A percentile compares a stretch with the other conserved stretches of the same genome.
These are phyloP conservation scores for Mormyrops attenuatus DNA, from an alignment of 2,797 vertebrate genomes.

Conservation along the genomic window DNA sequence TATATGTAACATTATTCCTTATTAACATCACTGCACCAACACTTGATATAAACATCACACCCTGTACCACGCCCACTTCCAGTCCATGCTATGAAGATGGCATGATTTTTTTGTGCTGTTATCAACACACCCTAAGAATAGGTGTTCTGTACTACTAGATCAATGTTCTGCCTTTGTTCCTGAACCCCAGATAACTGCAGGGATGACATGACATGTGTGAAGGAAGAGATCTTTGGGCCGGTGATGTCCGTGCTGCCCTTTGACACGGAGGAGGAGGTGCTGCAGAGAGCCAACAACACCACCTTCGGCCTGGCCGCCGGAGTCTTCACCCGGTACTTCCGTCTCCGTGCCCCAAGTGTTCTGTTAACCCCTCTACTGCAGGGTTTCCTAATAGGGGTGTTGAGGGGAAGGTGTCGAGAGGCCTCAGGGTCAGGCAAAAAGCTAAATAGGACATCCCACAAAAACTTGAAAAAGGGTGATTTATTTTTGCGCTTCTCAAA, in stretches of 20 bases:
- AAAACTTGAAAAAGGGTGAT: no score
- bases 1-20: neutral
- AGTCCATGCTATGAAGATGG: neutral
- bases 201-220: conserved; percentile 90
- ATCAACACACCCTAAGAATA: neutral
- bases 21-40: neutral
- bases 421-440: no score
- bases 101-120: neutral
- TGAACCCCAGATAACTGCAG: conserved; percentile 73
- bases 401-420: no score
- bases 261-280: conserved; percentile 84
- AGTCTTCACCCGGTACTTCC: conserved; percentile 84
- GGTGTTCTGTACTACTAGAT: neutral
- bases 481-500: no score
- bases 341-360: neutral
- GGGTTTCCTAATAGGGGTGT: neutral
- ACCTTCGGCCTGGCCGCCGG: conserved; percentile 86
- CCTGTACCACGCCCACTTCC: neutral
- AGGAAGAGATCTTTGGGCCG: conserved; percentile 95
- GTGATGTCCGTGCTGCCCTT: conserved; percentile 93
- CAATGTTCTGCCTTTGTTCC: neutral
- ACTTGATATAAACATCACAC: neutral
- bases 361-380: neutral
- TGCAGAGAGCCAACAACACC: conserved; percentile 81
- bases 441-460: no score